Evolutionary conservation across 2,888 invertebrate species (phyloP), one percentile per base, ranked within the genome.

Genomic region (Pecten maximus): DNA sequence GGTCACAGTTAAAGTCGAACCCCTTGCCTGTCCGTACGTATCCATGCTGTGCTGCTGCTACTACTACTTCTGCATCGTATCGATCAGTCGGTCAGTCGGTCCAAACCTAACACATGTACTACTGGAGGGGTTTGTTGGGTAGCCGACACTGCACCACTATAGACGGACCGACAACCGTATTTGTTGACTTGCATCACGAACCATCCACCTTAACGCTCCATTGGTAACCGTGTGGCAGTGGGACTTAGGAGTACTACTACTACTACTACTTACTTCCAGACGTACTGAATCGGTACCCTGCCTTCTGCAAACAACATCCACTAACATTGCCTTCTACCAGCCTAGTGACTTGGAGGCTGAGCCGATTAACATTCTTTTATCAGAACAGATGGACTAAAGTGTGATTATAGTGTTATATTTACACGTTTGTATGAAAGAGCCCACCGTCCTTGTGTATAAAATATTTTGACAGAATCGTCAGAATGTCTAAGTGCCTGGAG

Each of bases 1-100:
- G 91, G 91, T 90, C 90, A 90, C 90, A 88, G 74, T 74, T 74
- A 74, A 74, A 74, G 74, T 74, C 74, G 74, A 74, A 74, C 74
- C 74, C 74, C 74, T 74, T 74, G 74, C 74, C 74, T 74, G 74
- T 74, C 74, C 74, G 35, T 74, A 74, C 74, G 35, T 74, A 74
- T 74, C 74, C 74, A 35, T 74, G 74, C 74, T 74, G 74, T 74
- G 74, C 74, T 74, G 74, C 74, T 74, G 74, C 74, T 74, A 35
- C 35, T 74, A 74, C 74, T 74, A 74, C 74, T 74, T 74, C 74
- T 74, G 74, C 74, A 74, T 74, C 74, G 60, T 60, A 60, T 28
- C 10, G 74, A 23, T 74, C 74, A 28, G 74, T 74, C 15, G 74
- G 74, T 74, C 74, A 35, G 74, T 74, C 74, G 35, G 74, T 74